These are phyloP conservation scores for Cryptoprocta ferox DNA, from an alignment of 2,797 vertebrate genomes.

Conservation along the genomic window DNA sequence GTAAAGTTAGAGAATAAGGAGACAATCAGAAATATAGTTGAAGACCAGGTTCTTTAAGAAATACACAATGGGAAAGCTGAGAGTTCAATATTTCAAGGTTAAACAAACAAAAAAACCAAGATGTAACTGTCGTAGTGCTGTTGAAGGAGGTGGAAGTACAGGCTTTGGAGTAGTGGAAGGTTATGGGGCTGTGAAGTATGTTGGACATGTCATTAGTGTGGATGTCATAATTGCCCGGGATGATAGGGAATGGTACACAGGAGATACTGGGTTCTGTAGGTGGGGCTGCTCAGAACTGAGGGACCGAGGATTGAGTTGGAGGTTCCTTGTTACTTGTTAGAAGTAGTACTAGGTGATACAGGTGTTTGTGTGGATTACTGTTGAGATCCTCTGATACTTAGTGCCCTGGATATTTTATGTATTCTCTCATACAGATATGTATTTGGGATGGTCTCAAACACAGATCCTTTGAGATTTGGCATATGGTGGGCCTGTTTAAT, in stretches of 20 bases:
- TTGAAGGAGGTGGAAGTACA: constrained; percentile 4
- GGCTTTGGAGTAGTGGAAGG: not conserved
- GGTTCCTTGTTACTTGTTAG: not conserved
- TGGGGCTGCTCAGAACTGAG: not conserved
- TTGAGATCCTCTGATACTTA: constrained; percentile 9
- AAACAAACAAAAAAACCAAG: not conserved
- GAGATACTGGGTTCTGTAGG: not conserved
- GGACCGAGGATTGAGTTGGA: not conserved
- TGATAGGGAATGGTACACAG: constrained; percentile 33
- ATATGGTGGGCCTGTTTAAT: not conserved
- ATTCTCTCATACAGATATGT: not conserved
- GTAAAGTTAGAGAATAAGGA: constrained; percentile 59
- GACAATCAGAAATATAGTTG: constrained; percentile 13
- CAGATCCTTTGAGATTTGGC: constrained; percentile 13
- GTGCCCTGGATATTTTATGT: not conserved
- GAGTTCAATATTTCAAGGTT: constrained; percentile 51
- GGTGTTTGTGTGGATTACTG: constrained; percentile 51
- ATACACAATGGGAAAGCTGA: not conserved
- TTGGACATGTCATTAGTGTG: not conserved
- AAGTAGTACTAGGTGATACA: not conserved
- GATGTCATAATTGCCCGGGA: not conserved
- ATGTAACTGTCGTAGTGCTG: not conserved
- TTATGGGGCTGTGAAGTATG: not conserved
- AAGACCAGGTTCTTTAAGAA: constrained; percentile 53
- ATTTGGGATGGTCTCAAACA: constrained; percentile 40